Evolutionary conservation across 1,140 invertebrate genomes (phyloP), one percentile per base, ranked within the genome.

Genomic region (Drosophila pachea): DNA sequence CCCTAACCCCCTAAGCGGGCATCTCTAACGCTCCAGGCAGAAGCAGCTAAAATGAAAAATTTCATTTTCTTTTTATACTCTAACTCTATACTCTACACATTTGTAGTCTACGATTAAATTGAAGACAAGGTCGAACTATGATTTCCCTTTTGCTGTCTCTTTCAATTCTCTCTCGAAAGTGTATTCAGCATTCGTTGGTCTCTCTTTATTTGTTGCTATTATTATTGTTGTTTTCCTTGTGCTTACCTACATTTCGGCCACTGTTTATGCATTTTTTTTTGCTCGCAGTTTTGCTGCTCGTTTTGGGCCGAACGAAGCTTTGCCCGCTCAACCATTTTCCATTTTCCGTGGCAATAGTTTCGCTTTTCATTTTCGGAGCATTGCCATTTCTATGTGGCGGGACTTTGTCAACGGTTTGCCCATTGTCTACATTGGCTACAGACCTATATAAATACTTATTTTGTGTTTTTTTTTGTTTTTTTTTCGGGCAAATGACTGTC

Each of bases 311-410:
- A 8, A 38, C n/a, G 6, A 53, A 53, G 33, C 58, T 50, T n/a
- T 12, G 22, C 38, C 59, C 56, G 14, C 69, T 69, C 62, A 62
- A 59, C 54, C 2, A 54, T 50, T 68, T 22, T 22, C 5, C 40
- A 43, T 43, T 43, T 84, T 68, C 53, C 45, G 61, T 83, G 78
- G 68, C 69, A 75, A 78, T 55, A 65, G 67, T 83, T 83, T 83
- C 81, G 76, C 79, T 83, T 83, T 83, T 86, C 81, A 68, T 74
- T 64, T 56, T 62, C 22, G 58, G 70, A 81, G 65, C 47, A 29
- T 59, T 40, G 62, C 33, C 45, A 55, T 50, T 78, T 12, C 29
- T 9, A 52, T 36, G 33, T 35, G 47, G 29, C 14, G 8, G 43
- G 33, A 42, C 50, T 55, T 63, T 67, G 64, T 53, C 14, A 58